Evolutionary conservation across 2,888 invertebrate species (phyloP).

Genomic region (Abrostola tripartita): DNA sequence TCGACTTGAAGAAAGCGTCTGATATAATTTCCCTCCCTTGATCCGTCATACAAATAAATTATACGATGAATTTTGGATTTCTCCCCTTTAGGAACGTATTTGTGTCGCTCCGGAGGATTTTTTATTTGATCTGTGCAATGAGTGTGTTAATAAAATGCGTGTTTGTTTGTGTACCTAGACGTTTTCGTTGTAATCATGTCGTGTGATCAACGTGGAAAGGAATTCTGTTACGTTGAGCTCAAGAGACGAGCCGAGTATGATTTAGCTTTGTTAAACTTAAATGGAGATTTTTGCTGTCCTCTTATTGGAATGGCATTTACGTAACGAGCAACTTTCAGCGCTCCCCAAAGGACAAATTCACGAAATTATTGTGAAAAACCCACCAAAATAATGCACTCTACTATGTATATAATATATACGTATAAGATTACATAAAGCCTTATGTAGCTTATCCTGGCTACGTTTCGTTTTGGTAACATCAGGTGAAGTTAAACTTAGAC

Average conservation of each 20-base stretch:
- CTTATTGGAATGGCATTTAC: too few species aligned
- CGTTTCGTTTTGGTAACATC: too few species aligned
- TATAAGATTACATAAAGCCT: too few species aligned
- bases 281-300: background rate
- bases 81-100: slow-evolving; percentile 30
- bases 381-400: too few species aligned
- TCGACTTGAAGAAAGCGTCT: slow-evolving; percentile 35
- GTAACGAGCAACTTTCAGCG: too few species aligned
- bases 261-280: background rate
- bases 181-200: slow-evolving; percentile 34
- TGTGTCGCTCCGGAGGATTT: slow-evolving; percentile 25
- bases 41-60: slow-evolving; percentile 55
- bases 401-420: too few species aligned
- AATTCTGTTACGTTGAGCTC: slow-evolving; percentile 30
- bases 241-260: slow-evolving; percentile 23
- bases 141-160: slow-evolving; percentile 31
- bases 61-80: slow-evolving; percentile 54
- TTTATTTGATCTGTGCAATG: slow-evolving; percentile 41
- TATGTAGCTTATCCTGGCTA: too few species aligned
- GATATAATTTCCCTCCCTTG: slow-evolving; percentile 53
- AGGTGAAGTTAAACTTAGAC: too few species aligned
- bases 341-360: too few species aligned
- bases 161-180: slow-evolving; percentile 18
- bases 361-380: too few species aligned
- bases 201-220: slow-evolving; percentile 29